phyloP scores from a whole-genome alignment of 2,113 vertebrate genomes.

The Vulpes vulpes region DNA sequence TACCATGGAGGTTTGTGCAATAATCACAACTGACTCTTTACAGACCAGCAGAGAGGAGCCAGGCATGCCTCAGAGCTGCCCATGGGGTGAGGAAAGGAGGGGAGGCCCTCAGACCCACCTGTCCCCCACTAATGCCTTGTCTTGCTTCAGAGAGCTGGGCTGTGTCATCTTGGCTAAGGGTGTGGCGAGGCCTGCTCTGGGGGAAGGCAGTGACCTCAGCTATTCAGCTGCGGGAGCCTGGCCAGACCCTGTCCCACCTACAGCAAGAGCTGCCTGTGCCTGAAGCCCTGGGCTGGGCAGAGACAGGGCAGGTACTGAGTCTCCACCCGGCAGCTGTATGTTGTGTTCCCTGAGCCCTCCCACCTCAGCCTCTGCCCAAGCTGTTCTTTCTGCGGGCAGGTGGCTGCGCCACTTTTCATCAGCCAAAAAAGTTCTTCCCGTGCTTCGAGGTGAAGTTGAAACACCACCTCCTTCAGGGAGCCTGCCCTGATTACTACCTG shows the following conservation, averaged over 20 bases:
- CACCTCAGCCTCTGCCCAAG: background rate
- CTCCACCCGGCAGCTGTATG: background rate
- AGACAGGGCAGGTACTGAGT: background rate
- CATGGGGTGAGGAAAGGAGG: too few relatives aligned
- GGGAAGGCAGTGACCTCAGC: slow-evolving; percentile 24
- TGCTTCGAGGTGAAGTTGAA: background rate
- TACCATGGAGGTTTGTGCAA: background rate
- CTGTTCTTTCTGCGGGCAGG: background rate
- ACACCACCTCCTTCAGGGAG: background rate
- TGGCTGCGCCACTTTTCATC: background rate
- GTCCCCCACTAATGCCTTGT: background rate
- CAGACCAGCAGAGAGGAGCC: background rate
- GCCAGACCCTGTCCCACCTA: background rate
- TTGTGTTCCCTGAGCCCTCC: background rate
- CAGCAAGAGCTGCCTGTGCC: background rate
- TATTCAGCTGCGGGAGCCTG: background rate
- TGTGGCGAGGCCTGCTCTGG: background rate
- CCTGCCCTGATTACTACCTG: background rate
- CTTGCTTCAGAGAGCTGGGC: background rate
- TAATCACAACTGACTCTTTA: background rate
- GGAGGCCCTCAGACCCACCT: background rate
- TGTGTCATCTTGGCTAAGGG: background rate
- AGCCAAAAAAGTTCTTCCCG: background rate
- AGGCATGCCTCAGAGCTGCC: background rate
- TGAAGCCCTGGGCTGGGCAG: slow-evolving; percentile 26